A percentile compares a stretch with the other conserved stretches of the same genome.
Evolutionary conservation across 92 coral and sea anemone genomes (phyloP).

Genomic region (Scolanthus callimorphus): DNA sequence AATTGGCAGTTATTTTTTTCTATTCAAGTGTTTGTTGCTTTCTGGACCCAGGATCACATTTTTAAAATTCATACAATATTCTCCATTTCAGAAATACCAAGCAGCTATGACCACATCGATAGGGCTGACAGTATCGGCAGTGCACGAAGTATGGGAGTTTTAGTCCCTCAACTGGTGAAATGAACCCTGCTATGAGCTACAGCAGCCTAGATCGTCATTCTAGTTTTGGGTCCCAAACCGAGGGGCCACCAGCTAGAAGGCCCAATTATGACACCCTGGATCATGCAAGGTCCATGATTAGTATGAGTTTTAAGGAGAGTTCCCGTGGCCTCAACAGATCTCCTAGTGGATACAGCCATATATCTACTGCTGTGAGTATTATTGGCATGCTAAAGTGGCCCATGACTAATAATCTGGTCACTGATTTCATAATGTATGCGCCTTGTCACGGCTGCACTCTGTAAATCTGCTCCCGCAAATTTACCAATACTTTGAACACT

Average conservation of each 20-base stretch:
- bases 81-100: constrained; percentile 15
- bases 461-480: too few relatives aligned
- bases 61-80: too few relatives aligned
- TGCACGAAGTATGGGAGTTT: constrained; percentile 73
- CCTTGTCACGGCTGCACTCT: too few relatives aligned
- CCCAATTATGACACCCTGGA: constrained; percentile 62
- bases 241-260: constrained; percentile 14
- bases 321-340: constrained; percentile 42
- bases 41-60: too few relatives aligned
- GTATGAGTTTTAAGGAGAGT: constrained; percentile 45
- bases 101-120: constrained; percentile 62
- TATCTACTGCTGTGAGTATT: constrained; percentile 50
- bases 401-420: too few relatives aligned
- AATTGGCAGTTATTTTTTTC: too few relatives aligned
- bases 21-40: too few relatives aligned
- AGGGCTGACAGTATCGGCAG: constrained; percentile 81
- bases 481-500: too few relatives aligned
- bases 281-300: constrained; percentile 51
- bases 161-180: constrained; percentile 48
- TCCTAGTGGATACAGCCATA: constrained; percentile 46
- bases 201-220: constrained; percentile 75
- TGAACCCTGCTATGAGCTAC: constrained; percentile 30
- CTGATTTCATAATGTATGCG: too few relatives aligned
- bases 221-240: constrained; percentile 75
- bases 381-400: too few relatives aligned